Evolutionary conservation across 1,140 invertebrate species (phyloP).

Genomic region (Hestina assimilis): DNA sequence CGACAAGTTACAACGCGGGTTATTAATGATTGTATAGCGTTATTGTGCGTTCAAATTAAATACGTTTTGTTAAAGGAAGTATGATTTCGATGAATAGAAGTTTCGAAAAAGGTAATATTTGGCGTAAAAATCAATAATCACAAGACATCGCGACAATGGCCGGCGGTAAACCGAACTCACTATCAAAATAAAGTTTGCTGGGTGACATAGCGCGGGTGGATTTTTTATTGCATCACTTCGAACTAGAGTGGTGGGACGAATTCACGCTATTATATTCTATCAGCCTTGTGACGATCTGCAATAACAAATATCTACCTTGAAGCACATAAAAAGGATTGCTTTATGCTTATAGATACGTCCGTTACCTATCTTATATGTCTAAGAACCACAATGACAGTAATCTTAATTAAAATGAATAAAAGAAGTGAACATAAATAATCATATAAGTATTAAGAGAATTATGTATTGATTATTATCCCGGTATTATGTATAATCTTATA

Average conservation of each 20-base stretch:
- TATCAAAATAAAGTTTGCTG: slow-evolving; percentile 69
- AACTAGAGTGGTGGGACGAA: slow-evolving; percentile 57
- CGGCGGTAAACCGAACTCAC: slow-evolving; percentile 63
- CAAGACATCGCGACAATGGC: slow-evolving; percentile 59
- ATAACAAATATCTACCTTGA: slow-evolving; percentile 8
- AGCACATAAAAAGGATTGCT: not conserved
- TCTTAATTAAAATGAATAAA: no score
- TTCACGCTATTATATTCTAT: slow-evolving; percentile 38
- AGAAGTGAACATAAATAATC: no score
- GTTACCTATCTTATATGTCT: no score
- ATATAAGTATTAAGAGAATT: no score
- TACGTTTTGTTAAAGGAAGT: slow-evolving; percentile 62
- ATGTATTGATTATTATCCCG: no score
- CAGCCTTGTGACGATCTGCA: slow-evolving; percentile 18
- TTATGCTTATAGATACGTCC: not conserved
- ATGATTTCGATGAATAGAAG: slow-evolving; percentile 65
- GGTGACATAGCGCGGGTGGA: slow-evolving; percentile 67
- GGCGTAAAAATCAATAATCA: slow-evolving; percentile 77
- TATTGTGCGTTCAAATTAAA: slow-evolving; percentile 57
- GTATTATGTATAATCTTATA: no score
- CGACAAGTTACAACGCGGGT: slow-evolving; percentile 65
- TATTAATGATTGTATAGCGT: slow-evolving; percentile 69
- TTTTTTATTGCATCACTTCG: slow-evolving; percentile 62
- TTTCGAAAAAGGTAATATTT: slow-evolving; percentile 69
- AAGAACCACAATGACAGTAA: no score